Evolutionary conservation across 2,888 invertebrate species (phyloP), one percentile per base, ranked within the genome.

Genomic region (Aradus depressus): DNA sequence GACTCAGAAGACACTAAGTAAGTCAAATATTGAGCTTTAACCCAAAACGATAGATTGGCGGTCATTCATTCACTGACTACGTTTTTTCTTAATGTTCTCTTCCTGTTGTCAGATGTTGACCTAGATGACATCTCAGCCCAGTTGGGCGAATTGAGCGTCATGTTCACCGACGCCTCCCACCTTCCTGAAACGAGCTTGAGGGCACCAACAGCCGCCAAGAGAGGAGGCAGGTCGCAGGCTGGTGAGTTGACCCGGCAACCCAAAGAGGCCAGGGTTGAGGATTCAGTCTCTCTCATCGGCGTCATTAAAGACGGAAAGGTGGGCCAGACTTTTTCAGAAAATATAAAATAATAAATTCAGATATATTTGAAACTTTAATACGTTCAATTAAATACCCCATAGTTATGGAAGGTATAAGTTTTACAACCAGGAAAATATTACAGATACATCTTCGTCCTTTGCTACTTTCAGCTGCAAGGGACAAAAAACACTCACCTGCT

Each of bases 161-260:
- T 28, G 10, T 55, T 55, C 44, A 42, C 44, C 4, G 47, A 55
- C 45, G 52, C 52, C 21, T 52, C 48, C 6, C 54, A 54, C 26
- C 32, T 54, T 12, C 25, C 38, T n/a, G 18, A 28, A 2, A 38
- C 18, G 4, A 25, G 3, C 1, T 22, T 45, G 16, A 41, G 49
- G n/a, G 41, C 39, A 41, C 42, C 42, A 14, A 14, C 16, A 1
- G 23, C 41, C 18, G 43, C n/a, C 38, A 26, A 47, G 22, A 26
- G 26, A 8, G 26, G 12, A 19, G 14, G 22, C 1, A 44, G 12
- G 14, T 12, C 12, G n/a, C 5, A 18, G 4, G n/a, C n/a, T n/a
- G n/a, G n/a, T n/a, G n/a, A n/a, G n/a, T n/a, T n/a, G n/a, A 10
- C 31, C 10, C 8, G 31, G n/a, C 23, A 25, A 22, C 2, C 32